Evolutionary conservation across 37 sponge, comb jelly and placozoan genomes (phyloP).

Genomic region (Beroe forskalii): DNA sequence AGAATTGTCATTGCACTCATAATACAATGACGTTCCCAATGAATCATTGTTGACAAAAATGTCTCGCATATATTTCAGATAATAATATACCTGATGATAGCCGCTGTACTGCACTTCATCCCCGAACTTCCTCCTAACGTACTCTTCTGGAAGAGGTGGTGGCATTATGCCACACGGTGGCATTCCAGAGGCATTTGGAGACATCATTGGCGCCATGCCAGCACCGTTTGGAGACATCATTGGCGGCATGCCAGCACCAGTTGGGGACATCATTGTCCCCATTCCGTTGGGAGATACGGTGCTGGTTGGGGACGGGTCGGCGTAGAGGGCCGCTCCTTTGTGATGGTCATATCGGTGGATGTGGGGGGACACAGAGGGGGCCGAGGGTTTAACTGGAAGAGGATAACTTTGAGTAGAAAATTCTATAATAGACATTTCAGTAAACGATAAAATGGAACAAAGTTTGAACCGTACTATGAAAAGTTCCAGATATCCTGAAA

Average conservation of each 20-base stretch:
- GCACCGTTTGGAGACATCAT: background rate
- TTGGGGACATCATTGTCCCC: background rate
- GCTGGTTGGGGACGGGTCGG: background rate
- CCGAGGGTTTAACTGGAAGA: slow-evolving; percentile 47
- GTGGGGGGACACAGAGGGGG: background rate
- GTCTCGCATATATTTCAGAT: too few species aligned
- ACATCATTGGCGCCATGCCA: background rate
- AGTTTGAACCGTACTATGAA: too few species aligned
- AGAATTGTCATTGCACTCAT: too few species aligned
- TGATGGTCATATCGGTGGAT: background rate
- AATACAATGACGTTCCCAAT: too few species aligned
- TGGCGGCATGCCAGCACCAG: background rate
- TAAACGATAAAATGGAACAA: too few species aligned
- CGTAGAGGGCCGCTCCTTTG: background rate
- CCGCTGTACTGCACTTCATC: too few species aligned
- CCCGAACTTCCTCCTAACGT: background rate
- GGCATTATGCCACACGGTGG: background rate
- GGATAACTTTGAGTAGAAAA: too few species aligned
- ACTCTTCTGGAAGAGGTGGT: slow-evolving; percentile 47
- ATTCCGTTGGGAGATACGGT: background rate
- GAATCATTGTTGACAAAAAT: too few species aligned
- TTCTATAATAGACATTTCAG: too few species aligned
- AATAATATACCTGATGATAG: too few species aligned
- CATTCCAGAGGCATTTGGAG: background rate
- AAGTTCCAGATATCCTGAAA: too few species aligned